Evolutionary conservation across 2,888 invertebrate genomes (phyloP).

Genomic region (Caenorhabditis sp.): DNA sequence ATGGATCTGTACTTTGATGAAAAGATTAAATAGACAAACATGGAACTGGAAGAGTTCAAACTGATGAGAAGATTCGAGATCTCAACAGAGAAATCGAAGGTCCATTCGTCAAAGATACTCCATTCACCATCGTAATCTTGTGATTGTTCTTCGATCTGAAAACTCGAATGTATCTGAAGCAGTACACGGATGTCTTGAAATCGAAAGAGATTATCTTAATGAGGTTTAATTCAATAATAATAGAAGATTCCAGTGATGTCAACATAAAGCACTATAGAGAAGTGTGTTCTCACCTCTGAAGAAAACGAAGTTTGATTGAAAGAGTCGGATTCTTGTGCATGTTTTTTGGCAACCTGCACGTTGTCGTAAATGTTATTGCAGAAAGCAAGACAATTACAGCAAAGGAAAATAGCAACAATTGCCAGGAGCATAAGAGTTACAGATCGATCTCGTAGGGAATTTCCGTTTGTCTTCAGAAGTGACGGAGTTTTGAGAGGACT

Average conservation of each 20-base stretch:
- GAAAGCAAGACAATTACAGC: slow-evolving; percentile 83
- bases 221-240: slow-evolving; percentile 9
- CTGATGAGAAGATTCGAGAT: slow-evolving; percentile 81
- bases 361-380: slow-evolving; percentile 82
- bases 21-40: slow-evolving; percentile 82
- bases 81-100: slow-evolving; percentile 77
- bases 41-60: slow-evolving; percentile 82
- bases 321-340: slow-evolving; percentile 26
- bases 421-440: slow-evolving; percentile 82
- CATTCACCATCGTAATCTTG: slow-evolving; percentile 26
- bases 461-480: slow-evolving; percentile 72
- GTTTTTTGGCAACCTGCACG: slow-evolving; percentile 65
- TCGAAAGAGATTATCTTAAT: slow-evolving; percentile 5
- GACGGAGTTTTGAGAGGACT: slow-evolving; percentile 72
- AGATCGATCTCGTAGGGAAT: slow-evolving; percentile 77
- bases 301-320: slow-evolving; percentile 44
- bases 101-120: slow-evolving; percentile 49
- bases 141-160: slow-evolving; percentile 46
- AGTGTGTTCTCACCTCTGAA: slow-evolving; percentile 33
- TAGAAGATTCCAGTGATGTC: slow-evolving; percentile 1
- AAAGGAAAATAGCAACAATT: slow-evolving; percentile 82
- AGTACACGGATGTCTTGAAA: not conserved
- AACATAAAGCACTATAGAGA: slow-evolving; percentile 8
- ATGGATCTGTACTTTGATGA: slow-evolving; percentile 81
- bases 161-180: not conserved